Base-by-base conservation (phyloP, 2,113 vertebrate species). In the Ellobius talpinus region DNA sequence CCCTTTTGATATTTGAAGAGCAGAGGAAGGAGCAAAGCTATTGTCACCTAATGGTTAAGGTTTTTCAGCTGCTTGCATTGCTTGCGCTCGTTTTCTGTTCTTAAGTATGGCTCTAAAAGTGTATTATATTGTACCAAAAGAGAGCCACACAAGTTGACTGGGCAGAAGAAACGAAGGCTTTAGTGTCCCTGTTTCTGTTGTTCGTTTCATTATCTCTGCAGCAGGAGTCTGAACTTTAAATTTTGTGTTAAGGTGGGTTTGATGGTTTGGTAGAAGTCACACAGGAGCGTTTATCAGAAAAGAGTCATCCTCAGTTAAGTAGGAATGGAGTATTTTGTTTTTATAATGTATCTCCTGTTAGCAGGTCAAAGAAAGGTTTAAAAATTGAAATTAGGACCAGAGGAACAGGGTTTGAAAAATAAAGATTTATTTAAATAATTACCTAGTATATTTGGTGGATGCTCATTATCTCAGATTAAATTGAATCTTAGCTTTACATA, bases 391-490 rank as follows among this genome's bases (percentile, higher is more conserved):
- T 66, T 66, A 86, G 42, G 7, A 82, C 61, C n/a, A 82, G 39
- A 92, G 86, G 52, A 92, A 8, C 26, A 42, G 78, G n/a, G 14
- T 68, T 63, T 96, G 45, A 92, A 70, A 82, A 96, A 52, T 23
- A 45, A 93, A 50, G 65, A 82, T 96, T 95, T 97, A 29, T 50
- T 92, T 96, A 85, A 95, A 86, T 87, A 84, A 85, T 89, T 95
- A 26, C 74, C 17, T n/a, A 86, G 68, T 89, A 45, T 55, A 76
- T 89, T 96, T 84, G 61, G 47, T 91, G 33, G 89, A 84, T 84
- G 47, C n/a, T 95, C 8, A 4, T 93, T 96, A 87, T 94, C 96
- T 97, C 81, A 94, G 36, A 92, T 94, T 93, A 89, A 93, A 73
- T 85, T 92, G 81, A 61, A 19, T 63, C 70, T 61, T 92, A 70